phyloP scores from a whole-genome alignment of 1,140 invertebrate species.

The Brachionus asplanchnoidis region DNA sequence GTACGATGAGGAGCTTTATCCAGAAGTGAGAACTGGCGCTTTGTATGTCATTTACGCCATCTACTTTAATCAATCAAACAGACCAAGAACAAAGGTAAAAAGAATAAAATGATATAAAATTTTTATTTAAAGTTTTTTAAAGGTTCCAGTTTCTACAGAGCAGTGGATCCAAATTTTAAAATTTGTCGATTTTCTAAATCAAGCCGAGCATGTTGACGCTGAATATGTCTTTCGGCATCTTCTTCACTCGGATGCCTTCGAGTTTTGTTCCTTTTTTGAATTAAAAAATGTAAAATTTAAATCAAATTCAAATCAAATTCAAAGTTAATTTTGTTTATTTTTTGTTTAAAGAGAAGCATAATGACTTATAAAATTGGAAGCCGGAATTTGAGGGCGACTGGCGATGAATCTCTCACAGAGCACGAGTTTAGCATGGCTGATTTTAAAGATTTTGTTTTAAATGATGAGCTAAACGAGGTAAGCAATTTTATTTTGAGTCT shows the following conservation, averaged over 20 bases:
- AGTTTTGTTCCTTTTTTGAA: slow-evolving; percentile 25
- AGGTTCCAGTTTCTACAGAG: slow-evolving; percentile 1
- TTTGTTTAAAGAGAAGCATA: slow-evolving; percentile 4
- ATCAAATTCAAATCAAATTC: too few relatives aligned
- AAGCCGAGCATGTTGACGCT: slow-evolving; percentile 31
- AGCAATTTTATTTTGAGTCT: neutral
- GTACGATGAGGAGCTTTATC: neutral
- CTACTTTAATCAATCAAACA: slow-evolving; percentile 15
- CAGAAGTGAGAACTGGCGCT: slow-evolving; percentile 8
- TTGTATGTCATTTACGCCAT: slow-evolving; percentile 19
- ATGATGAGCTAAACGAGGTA: slow-evolving; percentile 35
- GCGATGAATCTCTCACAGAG: neutral
- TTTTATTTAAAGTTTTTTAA: neutral
- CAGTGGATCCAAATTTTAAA: slow-evolving; percentile 39
- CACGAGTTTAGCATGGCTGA: neutral
- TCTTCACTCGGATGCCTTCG: slow-evolving; percentile 23
- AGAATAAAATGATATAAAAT: neutral
- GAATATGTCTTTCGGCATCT: slow-evolving; percentile 31
- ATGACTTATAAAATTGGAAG: neutral
- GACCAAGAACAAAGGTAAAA: slow-evolving; percentile 16
- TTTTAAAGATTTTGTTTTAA: slow-evolving; percentile 30
- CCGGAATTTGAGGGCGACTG: neutral
- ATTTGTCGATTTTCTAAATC: slow-evolving; percentile 22
- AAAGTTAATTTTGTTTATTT: neutral
- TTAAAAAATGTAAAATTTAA: slow-evolving; percentile 35